A percentile compares a stretch with the other conserved stretches of the same genome.
These are phyloP conservation scores for Miniopterus natalensis DNA, from an alignment of 2,113 vertebrate genomes.

Conservation along the genomic window DNA sequence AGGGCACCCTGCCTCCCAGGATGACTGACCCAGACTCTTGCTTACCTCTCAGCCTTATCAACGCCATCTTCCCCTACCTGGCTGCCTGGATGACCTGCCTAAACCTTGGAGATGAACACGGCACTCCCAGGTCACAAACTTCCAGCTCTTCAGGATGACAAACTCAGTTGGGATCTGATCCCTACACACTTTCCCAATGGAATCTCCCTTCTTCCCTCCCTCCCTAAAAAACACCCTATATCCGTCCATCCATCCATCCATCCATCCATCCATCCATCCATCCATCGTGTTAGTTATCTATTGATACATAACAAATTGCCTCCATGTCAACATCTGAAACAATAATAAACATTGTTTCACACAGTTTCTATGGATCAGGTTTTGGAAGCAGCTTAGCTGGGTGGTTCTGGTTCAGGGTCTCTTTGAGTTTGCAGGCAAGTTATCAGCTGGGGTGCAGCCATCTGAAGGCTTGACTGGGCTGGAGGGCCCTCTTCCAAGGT, in stretches of 20 bases:
- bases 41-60: not conserved
- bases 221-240: not conserved
- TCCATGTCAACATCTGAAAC: not conserved
- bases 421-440: not conserved
- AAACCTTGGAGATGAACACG: not conserved
- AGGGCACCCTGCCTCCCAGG: not conserved
- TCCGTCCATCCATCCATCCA: not conserved
- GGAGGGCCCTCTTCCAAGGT: not conserved
- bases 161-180: not conserved
- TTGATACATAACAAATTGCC: not conserved
- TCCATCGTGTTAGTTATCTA: not conserved
- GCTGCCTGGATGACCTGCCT: not conserved
- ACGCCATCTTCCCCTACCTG: not conserved
- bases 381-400: not conserved
- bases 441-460: not conserved
- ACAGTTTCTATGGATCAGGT: not conserved
- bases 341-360: not conserved
- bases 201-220: not conserved
- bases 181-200: not conserved
- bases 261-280: too few species aligned
- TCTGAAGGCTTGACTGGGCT: not conserved
- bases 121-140: not conserved
- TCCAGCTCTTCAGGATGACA: not conserved
- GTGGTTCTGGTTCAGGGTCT: not conserved
- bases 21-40: not conserved